Base-by-base conservation (phyloP, 2,888 invertebrate genomes). In the Tetanocera ferruginea region DNA sequence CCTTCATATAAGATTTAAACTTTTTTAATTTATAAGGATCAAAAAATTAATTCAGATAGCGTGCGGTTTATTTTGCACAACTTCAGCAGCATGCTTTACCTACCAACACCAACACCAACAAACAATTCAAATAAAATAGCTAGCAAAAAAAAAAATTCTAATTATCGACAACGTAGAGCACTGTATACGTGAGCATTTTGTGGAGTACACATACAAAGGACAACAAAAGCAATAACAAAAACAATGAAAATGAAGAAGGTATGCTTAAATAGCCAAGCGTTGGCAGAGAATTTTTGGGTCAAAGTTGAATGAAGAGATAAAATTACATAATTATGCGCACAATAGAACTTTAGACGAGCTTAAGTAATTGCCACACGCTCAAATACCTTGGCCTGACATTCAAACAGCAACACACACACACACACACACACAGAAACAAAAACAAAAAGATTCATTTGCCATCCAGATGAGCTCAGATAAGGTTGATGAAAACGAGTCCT, bases 281-380 rank as follows among this genome's bases (percentile, higher is more conserved):
- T 9, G 60, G 60, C 17, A 17, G 60, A 25, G 28, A 2, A 9
- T 28, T 28, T 28, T 60, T 5, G 28, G 60, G 23, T 60, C 25
- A 28, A 60, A 60, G 23, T 28, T 28, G 28, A 60, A 60, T 60
- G 25, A 60, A 60, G 28, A 60, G 60, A 60, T 60, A 60, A 60
- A 60, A 60, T 60, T n/a, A 60, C 60, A 28, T 28, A 60, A 60
- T 60, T 60, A 60, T 28, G 60, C 60, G 60, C 28, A 60, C 60
- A 60, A 60, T 60, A 60, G 60, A 60, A 60, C 60, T 60, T 60
- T 60, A 28, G 28, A 60, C 17, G 60, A 60, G 14, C 23, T 23
- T 60, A 25, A 60, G 60, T 60, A 60, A 60, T 60, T 60, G 60
- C 25, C 28, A 60, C 8, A 60, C 60, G 28, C 28, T 28, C 28